These are phyloP conservation scores for Polyodon spathula DNA, from an alignment of 2,113 vertebrate species.

Conservation along the genomic window DNA sequence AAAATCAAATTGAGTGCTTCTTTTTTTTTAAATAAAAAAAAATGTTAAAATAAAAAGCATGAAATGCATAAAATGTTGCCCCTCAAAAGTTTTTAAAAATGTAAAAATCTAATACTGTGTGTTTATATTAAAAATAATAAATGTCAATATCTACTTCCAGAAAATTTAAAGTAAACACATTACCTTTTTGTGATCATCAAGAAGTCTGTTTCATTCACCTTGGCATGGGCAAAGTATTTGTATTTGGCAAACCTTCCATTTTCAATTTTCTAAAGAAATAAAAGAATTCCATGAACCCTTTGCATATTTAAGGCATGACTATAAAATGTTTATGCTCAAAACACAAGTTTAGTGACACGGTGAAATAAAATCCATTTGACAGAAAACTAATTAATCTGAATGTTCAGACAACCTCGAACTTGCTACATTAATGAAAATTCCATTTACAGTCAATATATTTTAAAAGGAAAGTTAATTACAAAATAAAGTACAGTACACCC, in stretches of 20 bases:
- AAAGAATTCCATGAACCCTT: slow-evolving; percentile 11
- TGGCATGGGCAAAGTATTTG: slow-evolving; percentile 89
- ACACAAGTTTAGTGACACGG: too few relatives aligned
- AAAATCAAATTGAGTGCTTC: too few relatives aligned
- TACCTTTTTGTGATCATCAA: slow-evolving; percentile 96
- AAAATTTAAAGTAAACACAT: slow-evolving; percentile 16
- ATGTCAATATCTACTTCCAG: not conserved
- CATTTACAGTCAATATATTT: too few relatives aligned
- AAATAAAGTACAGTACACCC: too few relatives aligned
- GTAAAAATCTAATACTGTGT: not conserved
- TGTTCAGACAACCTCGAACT: too few relatives aligned
- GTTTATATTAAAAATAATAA: not conserved
- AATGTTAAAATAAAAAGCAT: not conserved
- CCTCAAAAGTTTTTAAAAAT: too few relatives aligned
- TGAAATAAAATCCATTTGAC: too few relatives aligned
- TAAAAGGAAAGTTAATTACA: too few relatives aligned
- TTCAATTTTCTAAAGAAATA: slow-evolving; percentile 80
- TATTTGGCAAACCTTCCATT: slow-evolving; percentile 94
- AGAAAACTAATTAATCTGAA: too few relatives aligned
- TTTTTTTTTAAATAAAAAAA: slow-evolving; percentile 1
- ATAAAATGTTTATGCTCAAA: too few relatives aligned
- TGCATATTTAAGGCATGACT: not conserved
- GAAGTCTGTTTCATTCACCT: slow-evolving; percentile 89
- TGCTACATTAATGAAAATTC: too few relatives aligned
- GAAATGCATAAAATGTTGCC: slow-evolving; percentile 1